Base-by-base conservation (phyloP, 2,113 vertebrate genomes). In the Galbula dea region DNA sequence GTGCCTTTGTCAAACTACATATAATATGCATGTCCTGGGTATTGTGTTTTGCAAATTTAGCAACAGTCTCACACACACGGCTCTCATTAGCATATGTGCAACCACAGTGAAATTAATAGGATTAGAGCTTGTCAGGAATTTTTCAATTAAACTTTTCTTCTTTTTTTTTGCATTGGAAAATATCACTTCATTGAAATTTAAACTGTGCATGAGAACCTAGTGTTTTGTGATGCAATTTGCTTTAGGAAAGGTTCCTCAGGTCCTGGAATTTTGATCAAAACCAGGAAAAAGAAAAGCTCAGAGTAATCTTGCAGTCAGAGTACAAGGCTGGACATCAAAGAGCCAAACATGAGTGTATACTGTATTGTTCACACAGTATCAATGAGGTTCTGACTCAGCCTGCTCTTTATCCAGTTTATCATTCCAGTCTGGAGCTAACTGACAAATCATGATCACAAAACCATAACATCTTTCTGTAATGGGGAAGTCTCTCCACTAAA, bases 21-120 rank as follows among this genome's bases (percentile, higher is more conserved):
- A 91, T 91, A 93, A 95, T 95, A 96, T 80, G 68, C 75, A 95
- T 94, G 94, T 94, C 89, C 85, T 95, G 91, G 87, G 94, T 89
- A 93, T 95, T 96, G 91, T 95, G 95, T 94, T 96, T 95, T 96
- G 91, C 82, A 96, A 96, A 96, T 96, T 96, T 96, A 96, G 94
- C 72, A 93, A 91, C 85, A 88, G 91, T 77, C 76, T 91, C 82
- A 49, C 91, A 94, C 95, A 94, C 93, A 91, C 93, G 93, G 96
- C 96, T 96, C 94, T 95, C 93, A 92, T 96, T 94, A 96, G 82
- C 94, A 95, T 95, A 95, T 5, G 79, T 88, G 93, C 61, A 95
- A 91, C 93, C 82, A 74, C 85, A 86, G 82, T 81, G 89, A 95
- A 95, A 82, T 96, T 96, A 96, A 96, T 96, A 90, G 95, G 95